A percentile compares a stretch with the other conserved stretches of the same genome.
phyloP scores from a whole-genome alignment of 2,888 invertebrate genomes.

The Synergus umbraculus region DNA sequence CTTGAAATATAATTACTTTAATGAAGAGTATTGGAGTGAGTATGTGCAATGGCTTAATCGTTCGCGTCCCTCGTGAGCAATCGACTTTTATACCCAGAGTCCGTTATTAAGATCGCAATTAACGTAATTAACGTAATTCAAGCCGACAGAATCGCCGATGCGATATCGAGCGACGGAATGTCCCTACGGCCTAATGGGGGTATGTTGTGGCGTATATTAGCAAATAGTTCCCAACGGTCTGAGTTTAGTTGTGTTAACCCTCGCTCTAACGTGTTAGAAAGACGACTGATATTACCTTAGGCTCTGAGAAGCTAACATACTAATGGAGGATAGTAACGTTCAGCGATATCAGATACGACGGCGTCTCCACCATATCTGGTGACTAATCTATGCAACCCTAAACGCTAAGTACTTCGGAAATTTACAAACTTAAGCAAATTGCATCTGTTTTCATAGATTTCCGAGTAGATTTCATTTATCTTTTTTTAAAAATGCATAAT shows the following conservation, averaged over 20 bases:
- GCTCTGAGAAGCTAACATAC: constrained; percentile 52
- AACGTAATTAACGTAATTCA: constrained; percentile 60
- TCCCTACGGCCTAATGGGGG: constrained; percentile 72
- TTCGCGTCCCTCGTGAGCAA: constrained; percentile 18
- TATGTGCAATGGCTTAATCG: not conserved
- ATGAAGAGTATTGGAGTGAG: not conserved
- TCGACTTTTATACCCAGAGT: constrained; percentile 26
- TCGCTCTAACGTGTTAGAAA: constrained; percentile 59
- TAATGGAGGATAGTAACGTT: constrained; percentile 59
- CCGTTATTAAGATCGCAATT: constrained; percentile 39
- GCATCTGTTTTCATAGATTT: not conserved
- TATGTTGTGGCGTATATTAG: constrained; percentile 73
- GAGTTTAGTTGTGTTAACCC: constrained; percentile 68
- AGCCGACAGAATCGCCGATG: constrained; percentile 66
- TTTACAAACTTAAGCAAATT: not conserved
- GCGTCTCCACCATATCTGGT: constrained; percentile 21
- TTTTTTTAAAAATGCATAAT: no score
- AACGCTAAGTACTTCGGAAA: constrained; percentile 26
- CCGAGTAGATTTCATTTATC: no score
- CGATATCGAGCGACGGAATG: constrained; percentile 70
- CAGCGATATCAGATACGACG: constrained; percentile 57
- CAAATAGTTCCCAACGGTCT: constrained; percentile 74
- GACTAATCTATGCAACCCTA: constrained; percentile 16
- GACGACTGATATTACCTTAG: constrained; percentile 67
- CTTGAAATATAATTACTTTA: constrained; percentile 12